phyloP scores from a whole-genome alignment of 2,888 invertebrate genomes.

The Oscheius myriophilus region DNA sequence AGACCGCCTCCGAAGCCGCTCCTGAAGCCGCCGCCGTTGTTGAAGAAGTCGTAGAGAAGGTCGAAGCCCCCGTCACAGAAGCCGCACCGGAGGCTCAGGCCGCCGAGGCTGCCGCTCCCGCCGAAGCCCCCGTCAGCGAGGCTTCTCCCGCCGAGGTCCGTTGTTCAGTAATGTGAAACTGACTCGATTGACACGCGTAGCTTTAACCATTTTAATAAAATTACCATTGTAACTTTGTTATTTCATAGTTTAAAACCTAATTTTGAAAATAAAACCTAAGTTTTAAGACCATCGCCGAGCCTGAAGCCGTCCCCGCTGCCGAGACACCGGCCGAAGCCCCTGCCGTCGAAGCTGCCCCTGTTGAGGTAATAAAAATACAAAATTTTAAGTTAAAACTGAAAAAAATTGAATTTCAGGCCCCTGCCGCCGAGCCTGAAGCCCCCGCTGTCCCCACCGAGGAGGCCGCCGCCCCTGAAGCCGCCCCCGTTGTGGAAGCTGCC shows the following conservation, averaged over 20 bases:
- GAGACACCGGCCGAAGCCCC: conserved; percentile 3
- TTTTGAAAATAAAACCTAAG: too few species aligned
- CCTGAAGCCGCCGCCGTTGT: conserved; percentile 7
- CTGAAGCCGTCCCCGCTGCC: conserved; percentile 16
- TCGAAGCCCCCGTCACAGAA: conserved; percentile 4
- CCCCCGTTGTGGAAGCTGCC: conserved; percentile 6
- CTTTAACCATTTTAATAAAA: neutral
- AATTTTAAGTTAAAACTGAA: too few species aligned
- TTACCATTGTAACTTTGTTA: too few species aligned
- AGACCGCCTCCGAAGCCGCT: conserved; percentile 1
- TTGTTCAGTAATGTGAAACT: neutral
- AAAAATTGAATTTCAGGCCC: neutral
- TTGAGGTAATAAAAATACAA: too few species aligned
- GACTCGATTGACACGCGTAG: neutral
- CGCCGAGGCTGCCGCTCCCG: conserved; percentile 2
- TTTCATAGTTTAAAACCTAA: too few species aligned
- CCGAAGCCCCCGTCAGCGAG: neutral
- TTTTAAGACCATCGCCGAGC: neutral
- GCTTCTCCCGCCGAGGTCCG: conserved; percentile 1
- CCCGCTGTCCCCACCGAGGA: neutral
- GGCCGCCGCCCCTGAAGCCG: neutral
- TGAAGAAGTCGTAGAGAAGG: neutral
- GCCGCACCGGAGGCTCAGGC: neutral
- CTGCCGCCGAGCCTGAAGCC: neutral
- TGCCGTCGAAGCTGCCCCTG: conserved; percentile 7